Base-by-base conservation (phyloP, 2,888 invertebrate genomes). In the Euplagia quadripunctaria region DNA sequence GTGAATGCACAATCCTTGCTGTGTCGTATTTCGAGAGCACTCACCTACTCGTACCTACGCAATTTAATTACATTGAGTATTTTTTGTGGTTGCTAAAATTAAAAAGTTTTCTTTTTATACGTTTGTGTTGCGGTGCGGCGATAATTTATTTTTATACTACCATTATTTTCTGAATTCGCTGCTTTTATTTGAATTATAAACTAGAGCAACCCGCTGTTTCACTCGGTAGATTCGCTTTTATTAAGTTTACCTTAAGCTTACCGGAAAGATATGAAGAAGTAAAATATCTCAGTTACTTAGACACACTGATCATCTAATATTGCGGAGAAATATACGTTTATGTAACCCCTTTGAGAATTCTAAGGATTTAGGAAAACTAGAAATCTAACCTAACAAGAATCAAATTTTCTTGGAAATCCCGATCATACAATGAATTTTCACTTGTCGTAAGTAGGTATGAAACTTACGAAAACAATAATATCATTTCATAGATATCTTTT, bases 141-240 rank as follows among this genome's bases (percentile, higher is more conserved):
- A 85, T 80, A 79, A 77, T 82, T 79, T 84, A 75, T 79, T 76
- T 80, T 79, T 80, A 75, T 76, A 70, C 70, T 31, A 64, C 69
- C 65, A 72, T 82, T 78, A 77, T 78, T 80, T 80, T 79, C 61
- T 63, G 72, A 80, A 74, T 75, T 75, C 51, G 70, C 70, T 80
- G 74, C 71, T 71, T 17, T 74, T 80, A 77, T 80, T 78, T 72
- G 66, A 84, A 73, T 78, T 76, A 82, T 80, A 75, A 84, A 82
- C 75, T 82, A 76, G 64, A 51, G 63, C 70, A 61, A 12, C 14
- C 63, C 17, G 31, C 51, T 65, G 42, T 61, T 79, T 77, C 70
- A 74, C 70, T 77, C 66, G 51, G 72, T 55, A 63, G 55, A 79
- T 70, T 75, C 61, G 55, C 72, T 66, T 78, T 77, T 76, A 76